Evolutionary conservation across 1,140 invertebrate genomes (phyloP).

Genomic region (Drosophila bifasciata): DNA sequence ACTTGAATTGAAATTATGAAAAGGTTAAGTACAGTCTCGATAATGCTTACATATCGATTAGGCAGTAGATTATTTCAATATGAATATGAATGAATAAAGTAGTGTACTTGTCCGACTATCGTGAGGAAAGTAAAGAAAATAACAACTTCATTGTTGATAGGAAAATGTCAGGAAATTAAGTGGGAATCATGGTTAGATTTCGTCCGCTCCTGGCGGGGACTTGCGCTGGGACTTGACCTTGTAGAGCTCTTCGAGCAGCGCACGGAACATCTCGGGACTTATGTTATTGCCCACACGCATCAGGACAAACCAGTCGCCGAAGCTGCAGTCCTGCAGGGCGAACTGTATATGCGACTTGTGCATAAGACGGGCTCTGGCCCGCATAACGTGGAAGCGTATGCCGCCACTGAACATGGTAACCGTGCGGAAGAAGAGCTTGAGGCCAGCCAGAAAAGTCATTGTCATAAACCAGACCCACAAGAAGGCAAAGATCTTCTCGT

Average conservation of each 20-base stretch:
- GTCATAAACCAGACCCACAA: slow-evolving; percentile 93
- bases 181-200: slow-evolving; percentile 13
- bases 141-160: slow-evolving; percentile 10
- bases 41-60: slow-evolving; percentile 54
- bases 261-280: slow-evolving; percentile 86
- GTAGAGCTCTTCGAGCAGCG: slow-evolving; percentile 85
- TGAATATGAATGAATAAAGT: slow-evolving; percentile 3
- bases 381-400: slow-evolving; percentile 84
- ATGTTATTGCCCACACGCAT: slow-evolving; percentile 88
- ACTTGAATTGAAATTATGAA: not conserved
- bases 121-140: not conserved
- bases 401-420: slow-evolving; percentile 55
- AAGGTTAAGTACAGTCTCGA: slow-evolving; percentile 30
- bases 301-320: slow-evolving; percentile 89
- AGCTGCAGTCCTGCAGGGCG: slow-evolving; percentile 67
- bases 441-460: slow-evolving; percentile 86
- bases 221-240: slow-evolving; percentile 37
- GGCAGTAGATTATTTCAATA: not conserved
- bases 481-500: slow-evolving; percentile 92
- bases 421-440: slow-evolving; percentile 87
- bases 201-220: slow-evolving; percentile 18
- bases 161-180: not conserved
- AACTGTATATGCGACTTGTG: slow-evolving; percentile 33
- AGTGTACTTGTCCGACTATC: slow-evolving; percentile 10
- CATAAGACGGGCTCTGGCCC: slow-evolving; percentile 84